These are phyloP conservation scores for Steatornis caripensis DNA, from an alignment of 2,113 vertebrate species.

Conservation along the genomic window DNA sequence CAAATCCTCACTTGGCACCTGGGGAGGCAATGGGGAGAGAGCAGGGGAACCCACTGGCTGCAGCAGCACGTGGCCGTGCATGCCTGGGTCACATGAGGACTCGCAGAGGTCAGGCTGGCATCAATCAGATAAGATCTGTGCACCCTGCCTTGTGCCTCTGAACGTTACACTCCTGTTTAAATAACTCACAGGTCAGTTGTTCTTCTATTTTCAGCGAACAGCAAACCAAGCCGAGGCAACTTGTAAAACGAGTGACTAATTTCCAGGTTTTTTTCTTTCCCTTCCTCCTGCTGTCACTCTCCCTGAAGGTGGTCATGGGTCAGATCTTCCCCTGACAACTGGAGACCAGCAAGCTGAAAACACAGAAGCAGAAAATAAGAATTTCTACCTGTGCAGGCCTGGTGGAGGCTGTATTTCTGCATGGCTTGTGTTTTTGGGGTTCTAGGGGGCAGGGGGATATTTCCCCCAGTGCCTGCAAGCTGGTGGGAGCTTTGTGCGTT, in stretches of 20 bases:
- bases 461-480: neutral
- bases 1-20: neutral
- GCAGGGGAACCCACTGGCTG: neutral
- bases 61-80: neutral
- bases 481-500: neutral
- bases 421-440: neutral
- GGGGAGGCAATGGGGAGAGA: neutral
- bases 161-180: conserved; percentile 59
- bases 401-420: neutral
- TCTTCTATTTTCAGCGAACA: conserved; percentile 12
- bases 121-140: neutral
- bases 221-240: conserved; percentile 46
- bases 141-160: neutral
- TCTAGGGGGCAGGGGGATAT: neutral
- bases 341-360: neutral
- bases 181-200: conserved; percentile 62
- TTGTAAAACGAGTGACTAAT: conserved; percentile 65
- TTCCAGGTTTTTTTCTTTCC: neutral
- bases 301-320: conserved; percentile 3
- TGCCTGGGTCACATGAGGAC: conserved; percentile 22
- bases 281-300: neutral
- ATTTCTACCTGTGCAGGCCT: neutral
- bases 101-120: conserved; percentile 30
- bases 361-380: neutral
- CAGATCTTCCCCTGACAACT: neutral